Evolutionary conservation across 2,113 vertebrate genomes (phyloP), one percentile per base, ranked within the genome.

Genomic region (Chionis minor): DNA sequence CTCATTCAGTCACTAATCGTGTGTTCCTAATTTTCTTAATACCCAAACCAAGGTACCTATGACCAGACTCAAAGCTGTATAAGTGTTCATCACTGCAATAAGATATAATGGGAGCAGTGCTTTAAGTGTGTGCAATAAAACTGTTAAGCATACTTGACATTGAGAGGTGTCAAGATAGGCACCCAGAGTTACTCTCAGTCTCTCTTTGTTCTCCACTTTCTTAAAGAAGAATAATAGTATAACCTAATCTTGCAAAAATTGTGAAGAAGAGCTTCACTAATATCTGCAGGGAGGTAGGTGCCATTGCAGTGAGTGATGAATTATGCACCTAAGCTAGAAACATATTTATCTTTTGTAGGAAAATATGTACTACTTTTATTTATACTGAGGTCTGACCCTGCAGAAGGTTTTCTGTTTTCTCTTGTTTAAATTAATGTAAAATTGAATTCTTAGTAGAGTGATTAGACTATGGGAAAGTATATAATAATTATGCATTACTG

Each of bases 361-460:
- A 62, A 82, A 69, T 21, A 32, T 4, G 4, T 71, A 65, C 44
- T 85, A 20, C 33, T 93, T 95, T 91, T 94, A 65, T 81, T 72
- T 85, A 33, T 91, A 69, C 63, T 92, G 79, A 67, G 38, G 26
- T 40, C 70, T n/a, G n/a, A 78, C 30, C 33, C 66, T 85, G 63
- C 44, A 91, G 88, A 92, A 94, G n/a, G 66, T 40, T 58, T 84
- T 59, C 22, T 82, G 27, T 26, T 55, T 77, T 66, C 47, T 89
- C 22, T 63, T 85, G 27, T 42, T 86, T 91, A 87, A 96, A 93
- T 94, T 71, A 90, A 62, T 74, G 4, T 90, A 83, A 78, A 89
- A 81, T 90, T 0, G 3, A 79, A 66, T 66, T 87, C 30, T 74
- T 80, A 79, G 11, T 71, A 23, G 70, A 73, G 58, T 22, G 35